A percentile compares a stretch with the other conserved stretches of the same genome.
These are phyloP conservation scores for Nymphalis urticae DNA, from an alignment of 2,888 invertebrate genomes.

Conservation along the genomic window DNA sequence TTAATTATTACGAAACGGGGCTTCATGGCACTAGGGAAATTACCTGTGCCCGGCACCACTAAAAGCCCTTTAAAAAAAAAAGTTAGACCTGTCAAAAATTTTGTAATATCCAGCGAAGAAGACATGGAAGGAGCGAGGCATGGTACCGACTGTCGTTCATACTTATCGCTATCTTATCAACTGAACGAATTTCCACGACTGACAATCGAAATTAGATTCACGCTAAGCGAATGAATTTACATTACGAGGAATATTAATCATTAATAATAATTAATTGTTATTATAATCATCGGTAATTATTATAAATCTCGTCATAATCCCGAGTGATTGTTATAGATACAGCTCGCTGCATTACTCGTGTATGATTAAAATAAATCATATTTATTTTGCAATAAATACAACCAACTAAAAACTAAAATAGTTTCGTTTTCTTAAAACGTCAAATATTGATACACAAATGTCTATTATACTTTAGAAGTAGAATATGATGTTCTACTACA, in stretches of 20 bases:
- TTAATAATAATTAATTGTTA: not conserved
- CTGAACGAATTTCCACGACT: slow-evolving; percentile 51
- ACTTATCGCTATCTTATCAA: slow-evolving; percentile 56
- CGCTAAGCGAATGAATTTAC: slow-evolving; percentile 9
- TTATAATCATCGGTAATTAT: not conserved
- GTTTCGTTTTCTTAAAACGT: too few relatives aligned
- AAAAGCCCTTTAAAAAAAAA: not conserved
- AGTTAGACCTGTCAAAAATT: slow-evolving; percentile 61
- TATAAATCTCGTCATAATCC: not conserved
- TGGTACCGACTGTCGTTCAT: slow-evolving; percentile 49
- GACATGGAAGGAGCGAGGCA: slow-evolving; percentile 58
- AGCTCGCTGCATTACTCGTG: too few relatives aligned
- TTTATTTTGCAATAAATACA: too few relatives aligned
- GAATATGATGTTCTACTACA: too few relatives aligned
- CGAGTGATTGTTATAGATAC: too few relatives aligned
- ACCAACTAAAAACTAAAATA: too few relatives aligned
- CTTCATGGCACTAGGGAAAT: too few relatives aligned
- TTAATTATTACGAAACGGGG: too few relatives aligned
- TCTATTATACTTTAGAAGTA: too few relatives aligned
- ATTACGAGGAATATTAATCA: not conserved
- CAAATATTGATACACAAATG: too few relatives aligned
- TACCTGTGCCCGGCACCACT: too few relatives aligned
- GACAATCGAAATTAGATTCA: slow-evolving; percentile 24
- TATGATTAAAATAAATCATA: too few relatives aligned
- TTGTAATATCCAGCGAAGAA: slow-evolving; percentile 61